Percentiles rank a stretch among this genome's conserved stretches.
These are phyloP conservation scores for Paraescarpia echinospica DNA, from an alignment of 1,140 invertebrate species.

Conservation along the genomic window DNA sequence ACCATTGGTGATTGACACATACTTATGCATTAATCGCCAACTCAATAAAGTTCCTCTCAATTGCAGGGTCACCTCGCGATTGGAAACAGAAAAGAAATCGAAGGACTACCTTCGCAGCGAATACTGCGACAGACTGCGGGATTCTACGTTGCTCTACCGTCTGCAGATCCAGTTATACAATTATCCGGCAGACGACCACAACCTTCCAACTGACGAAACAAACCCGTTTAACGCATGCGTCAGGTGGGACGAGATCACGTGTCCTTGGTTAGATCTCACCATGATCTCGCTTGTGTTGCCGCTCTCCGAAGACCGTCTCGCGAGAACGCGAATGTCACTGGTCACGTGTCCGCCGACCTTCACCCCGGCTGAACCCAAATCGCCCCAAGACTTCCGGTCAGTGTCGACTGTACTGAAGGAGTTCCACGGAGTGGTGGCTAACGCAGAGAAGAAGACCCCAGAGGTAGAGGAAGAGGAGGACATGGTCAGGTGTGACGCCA, in stretches of 20 bases:
- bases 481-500: not conserved
- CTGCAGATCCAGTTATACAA: slow-evolving; percentile 13
- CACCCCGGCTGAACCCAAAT: not conserved
- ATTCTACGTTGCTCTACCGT: not conserved
- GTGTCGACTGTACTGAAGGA: not conserved
- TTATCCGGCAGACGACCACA: not conserved
- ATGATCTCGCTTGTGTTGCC: slow-evolving; percentile 6
- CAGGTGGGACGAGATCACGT: not conserved
- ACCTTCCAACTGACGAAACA: not conserved
- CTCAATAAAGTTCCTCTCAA: too few relatives aligned
- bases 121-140: not conserved
- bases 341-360: not conserved
- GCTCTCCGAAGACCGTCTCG: not conserved
- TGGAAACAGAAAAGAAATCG: not conserved
- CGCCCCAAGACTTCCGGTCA: slow-evolving; percentile 15
- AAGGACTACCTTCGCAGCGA: slow-evolving; percentile 15
- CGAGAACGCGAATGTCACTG: not conserved
- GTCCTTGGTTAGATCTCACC: slow-evolving; percentile 16
- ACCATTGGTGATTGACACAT: too few relatives aligned
- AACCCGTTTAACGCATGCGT: not conserved
- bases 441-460: too few relatives aligned
- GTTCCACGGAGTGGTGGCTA: slow-evolving; percentile 13
- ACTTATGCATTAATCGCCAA: too few relatives aligned
- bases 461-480: not conserved
- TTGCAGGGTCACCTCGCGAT: not conserved